Base-by-base conservation (phyloP, 1,140 invertebrate genomes). In the Thalassaphorura encarpata region DNA sequence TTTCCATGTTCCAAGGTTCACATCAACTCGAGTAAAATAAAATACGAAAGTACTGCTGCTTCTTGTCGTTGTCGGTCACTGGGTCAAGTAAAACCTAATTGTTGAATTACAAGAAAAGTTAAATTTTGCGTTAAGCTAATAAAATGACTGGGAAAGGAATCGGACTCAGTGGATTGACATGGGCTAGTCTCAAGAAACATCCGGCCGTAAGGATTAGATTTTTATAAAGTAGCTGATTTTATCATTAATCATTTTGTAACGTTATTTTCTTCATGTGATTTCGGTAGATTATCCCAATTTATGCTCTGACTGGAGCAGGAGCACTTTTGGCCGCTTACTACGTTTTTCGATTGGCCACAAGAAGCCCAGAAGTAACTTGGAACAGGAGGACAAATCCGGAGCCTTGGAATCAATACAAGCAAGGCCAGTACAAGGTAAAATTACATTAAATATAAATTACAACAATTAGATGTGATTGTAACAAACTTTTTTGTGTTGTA, bases 351-450 rank as follows among this genome's bases (percentile, higher is more conserved):
- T 71, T 89, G 31, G 87, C 86, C n/a, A 63, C 74, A 0, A 58
- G 76, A 48, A 85, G 78, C 66, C 87, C 88, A 36, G 87, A 90
- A 67, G 87, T 90, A 15, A 74, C 82, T 45, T 90, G 86, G 86
- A 78, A 77, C 61, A 77, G 76, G 41, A 79, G 75, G 42, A 70
- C 66, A 18, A 87, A 87, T 66, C 79, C 81, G 2, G 84, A 87
- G 66, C 86, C 88, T 4, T 87, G 84, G 81, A 74, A 90, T 63
- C 79, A 82, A 54, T 91, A 85, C 68, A 74, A 76, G 47, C 72
- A 79, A 49, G 89, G 87, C 68, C 82, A 85, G 65, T 88, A 90
- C 67, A 89, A 89, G 78, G 87, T 88, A 74, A 43, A 52, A 1
- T 21, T 18, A 18, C 13, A 18, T 36, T 39, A 26, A 40, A 15